These are phyloP conservation scores for Phaonia tiefii DNA, from an alignment of 2,888 invertebrate genomes.

Conservation along the genomic window DNA sequence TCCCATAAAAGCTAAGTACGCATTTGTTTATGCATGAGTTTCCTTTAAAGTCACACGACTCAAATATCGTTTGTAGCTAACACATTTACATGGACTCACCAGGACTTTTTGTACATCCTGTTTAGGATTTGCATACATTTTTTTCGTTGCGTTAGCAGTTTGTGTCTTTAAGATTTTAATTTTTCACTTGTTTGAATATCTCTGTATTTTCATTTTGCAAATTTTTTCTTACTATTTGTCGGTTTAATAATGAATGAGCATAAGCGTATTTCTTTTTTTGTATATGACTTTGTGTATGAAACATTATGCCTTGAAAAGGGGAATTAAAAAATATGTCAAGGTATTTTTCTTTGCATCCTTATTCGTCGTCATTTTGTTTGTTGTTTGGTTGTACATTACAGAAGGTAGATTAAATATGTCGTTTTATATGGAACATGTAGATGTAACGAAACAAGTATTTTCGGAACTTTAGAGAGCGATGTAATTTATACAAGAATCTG, in stretches of 20 bases:
- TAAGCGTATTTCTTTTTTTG: neutral
- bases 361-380: neutral
- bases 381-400: neutral
- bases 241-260: neutral
- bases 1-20: neutral
- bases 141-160: too few relatives aligned
- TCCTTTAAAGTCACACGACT: neutral
- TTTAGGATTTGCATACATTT: too few relatives aligned
- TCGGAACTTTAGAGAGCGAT: too few relatives aligned
- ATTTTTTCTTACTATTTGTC: slow-evolving; percentile 1
- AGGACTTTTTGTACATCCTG: too few relatives aligned
- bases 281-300: neutral
- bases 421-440: too few relatives aligned
- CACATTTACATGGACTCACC: too few relatives aligned
- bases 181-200: slow-evolving; percentile 2
- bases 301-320: slow-evolving; percentile 29
- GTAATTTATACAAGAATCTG: too few relatives aligned
- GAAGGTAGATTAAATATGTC: too few relatives aligned
- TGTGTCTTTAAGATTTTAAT: slow-evolving; percentile 12
- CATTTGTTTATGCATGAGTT: neutral
- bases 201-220: neutral
- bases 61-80: too few relatives aligned
- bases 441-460: too few relatives aligned
- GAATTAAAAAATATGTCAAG: slow-evolving; percentile 60
- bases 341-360: slow-evolving; percentile 36